Conservation (phyloP, 2,797 vertebrate species). For the Microcaecilia unicolor region DNA sequence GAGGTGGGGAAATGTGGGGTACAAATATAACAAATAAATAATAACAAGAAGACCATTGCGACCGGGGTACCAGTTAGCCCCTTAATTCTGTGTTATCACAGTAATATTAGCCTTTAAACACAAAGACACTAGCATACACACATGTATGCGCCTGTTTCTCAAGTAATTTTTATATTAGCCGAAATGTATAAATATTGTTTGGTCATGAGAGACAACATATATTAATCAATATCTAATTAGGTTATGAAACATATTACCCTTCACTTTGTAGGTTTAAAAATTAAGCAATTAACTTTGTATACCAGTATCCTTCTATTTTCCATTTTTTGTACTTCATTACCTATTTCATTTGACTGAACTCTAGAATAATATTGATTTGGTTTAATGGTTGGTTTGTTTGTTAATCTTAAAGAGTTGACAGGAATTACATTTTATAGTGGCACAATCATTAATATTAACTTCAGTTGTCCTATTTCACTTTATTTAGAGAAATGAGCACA, state of each 20-base stretch:
- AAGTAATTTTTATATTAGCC: constrained; percentile 17
- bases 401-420: constrained; percentile 2
- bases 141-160: background rate
- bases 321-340: constrained; percentile 14
- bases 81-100: no score
- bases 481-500: background rate
- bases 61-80: no score
- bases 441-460: background rate
- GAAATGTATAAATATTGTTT: constrained; percentile 12
- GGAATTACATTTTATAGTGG: constrained; percentile 5
- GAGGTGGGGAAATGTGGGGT: no score
- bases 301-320: background rate
- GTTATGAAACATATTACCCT: constrained; percentile 26
- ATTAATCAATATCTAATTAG: constrained; percentile 41
- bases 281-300: constrained; percentile 24
- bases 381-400: background rate
- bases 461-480: background rate
- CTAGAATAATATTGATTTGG: constrained; percentile 13
- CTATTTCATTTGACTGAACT: constrained; percentile 8
- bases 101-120: no score
- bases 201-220: constrained; percentile 23
- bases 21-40: no score
- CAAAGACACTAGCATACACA: no score
- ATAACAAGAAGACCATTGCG: no score
- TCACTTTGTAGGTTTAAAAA: constrained; percentile 29